Evolutionary conservation across 1,140 invertebrate species (phyloP).

Genomic region (Druon quercuslanigerum): DNA sequence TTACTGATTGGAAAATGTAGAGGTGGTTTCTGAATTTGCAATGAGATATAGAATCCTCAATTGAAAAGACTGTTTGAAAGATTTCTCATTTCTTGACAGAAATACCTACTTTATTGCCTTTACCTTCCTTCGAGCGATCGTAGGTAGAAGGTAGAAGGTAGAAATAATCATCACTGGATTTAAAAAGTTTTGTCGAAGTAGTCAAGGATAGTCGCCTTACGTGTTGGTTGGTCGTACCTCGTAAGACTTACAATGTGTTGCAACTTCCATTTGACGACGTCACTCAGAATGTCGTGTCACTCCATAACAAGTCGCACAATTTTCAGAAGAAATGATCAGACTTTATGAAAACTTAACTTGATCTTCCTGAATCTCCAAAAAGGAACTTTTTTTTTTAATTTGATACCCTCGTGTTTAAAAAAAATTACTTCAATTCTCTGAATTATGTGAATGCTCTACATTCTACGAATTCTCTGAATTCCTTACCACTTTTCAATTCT

Average conservation of each 20-base stretch:
- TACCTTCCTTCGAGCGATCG: conserved; percentile 49
- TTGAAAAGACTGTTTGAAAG: conserved; percentile 44
- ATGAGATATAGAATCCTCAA: conserved; percentile 45
- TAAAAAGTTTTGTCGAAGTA: conserved; percentile 31
- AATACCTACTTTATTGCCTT: conserved; percentile 53
- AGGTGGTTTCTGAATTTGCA: conserved; percentile 34
- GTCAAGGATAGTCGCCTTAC: conserved; percentile 66
- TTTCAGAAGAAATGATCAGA: conserved; percentile 51
- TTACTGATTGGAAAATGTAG: no score
- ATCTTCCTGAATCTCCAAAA: conserved; percentile 42
- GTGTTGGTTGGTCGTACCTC: conserved; percentile 34
- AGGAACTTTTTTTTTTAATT: conserved; percentile 1
- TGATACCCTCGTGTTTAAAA: no score
- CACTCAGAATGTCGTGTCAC: conserved; percentile 56
- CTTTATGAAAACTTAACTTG: conserved; percentile 37
- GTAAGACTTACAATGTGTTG: conserved; percentile 42
- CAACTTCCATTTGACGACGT: conserved; percentile 51
- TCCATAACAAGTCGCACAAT: conserved; percentile 63
- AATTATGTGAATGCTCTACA: no score
- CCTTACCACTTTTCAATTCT: no score
- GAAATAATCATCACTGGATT: neutral
- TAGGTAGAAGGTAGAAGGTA: conserved; percentile 48
- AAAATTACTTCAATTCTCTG: no score
- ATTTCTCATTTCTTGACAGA: conserved; percentile 50
- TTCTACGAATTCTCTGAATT: no score